phyloP scores from a whole-genome alignment of 2,888 invertebrate species.

The Nemapogon koenigi region DNA sequence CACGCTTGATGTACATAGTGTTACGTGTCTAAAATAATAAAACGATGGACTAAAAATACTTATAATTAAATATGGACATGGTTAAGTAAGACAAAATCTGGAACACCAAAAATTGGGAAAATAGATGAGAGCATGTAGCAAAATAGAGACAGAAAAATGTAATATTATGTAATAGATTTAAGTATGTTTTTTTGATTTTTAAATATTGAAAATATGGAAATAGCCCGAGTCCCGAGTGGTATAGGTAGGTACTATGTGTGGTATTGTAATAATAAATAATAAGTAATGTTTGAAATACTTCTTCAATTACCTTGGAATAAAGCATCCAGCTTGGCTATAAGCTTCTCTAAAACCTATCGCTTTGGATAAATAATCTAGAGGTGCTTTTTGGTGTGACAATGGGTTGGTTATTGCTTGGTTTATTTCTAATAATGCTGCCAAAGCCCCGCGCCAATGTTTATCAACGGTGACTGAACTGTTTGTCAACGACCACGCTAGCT shows the following conservation, averaged over 20 bases:
- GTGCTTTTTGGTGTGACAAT: constrained; percentile 65
- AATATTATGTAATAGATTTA: not conserved
- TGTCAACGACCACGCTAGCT: constrained; percentile 23
- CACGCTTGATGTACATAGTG: constrained; percentile 72
- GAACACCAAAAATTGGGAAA: too few relatives aligned
- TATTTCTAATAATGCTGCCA: constrained; percentile 68
- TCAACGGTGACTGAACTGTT: constrained; percentile 24
- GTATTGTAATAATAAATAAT: too few relatives aligned
- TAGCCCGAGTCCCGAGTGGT: too few relatives aligned
- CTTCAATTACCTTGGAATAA: constrained; percentile 63
- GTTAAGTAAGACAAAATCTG: too few relatives aligned
- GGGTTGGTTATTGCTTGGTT: constrained; percentile 58
- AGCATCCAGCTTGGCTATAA: constrained; percentile 72
- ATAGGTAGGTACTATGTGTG: too few relatives aligned
- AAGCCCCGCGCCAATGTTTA: constrained; percentile 55
- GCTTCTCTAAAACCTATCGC: constrained; percentile 70
- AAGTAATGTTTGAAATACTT: not conserved
- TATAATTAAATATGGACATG: too few relatives aligned
- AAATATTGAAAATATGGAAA: too few relatives aligned
- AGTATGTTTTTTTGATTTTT: too few relatives aligned
- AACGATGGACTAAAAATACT: not conserved
- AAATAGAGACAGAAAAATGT: not conserved
- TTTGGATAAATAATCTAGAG: constrained; percentile 70
- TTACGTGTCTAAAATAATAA: constrained; percentile 45
- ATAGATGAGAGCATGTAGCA: too few relatives aligned